Percentiles rank a stretch among this genome's conserved stretches.
These are phyloP conservation scores for Zelostemma sp. DNA, from an alignment of 1,140 invertebrate genomes.

Conservation along the genomic window DNA sequence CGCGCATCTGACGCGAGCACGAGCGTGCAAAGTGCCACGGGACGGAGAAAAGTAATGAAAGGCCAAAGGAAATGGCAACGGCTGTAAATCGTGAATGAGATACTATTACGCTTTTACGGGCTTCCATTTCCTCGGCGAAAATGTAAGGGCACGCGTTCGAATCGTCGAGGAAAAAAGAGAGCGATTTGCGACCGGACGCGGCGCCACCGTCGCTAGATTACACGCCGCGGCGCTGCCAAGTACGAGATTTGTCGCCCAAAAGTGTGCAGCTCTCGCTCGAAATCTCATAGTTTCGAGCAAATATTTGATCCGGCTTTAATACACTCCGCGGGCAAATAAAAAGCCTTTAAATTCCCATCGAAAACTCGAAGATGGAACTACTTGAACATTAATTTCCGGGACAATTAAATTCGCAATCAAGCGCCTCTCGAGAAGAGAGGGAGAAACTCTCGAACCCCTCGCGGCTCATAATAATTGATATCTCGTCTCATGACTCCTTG, in stretches of 20 bases:
- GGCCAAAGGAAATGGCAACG: slow-evolving; percentile 25
- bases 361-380: too few relatives aligned
- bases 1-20: slow-evolving; percentile 1
- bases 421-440: too few relatives aligned
- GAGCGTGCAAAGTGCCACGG: slow-evolving; percentile 35
- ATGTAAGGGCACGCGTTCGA: not conserved
- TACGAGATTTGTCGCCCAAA: too few relatives aligned
- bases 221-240: not conserved
- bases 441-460: too few relatives aligned
- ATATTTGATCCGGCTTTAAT: slow-evolving; percentile 13
- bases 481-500: not conserved
- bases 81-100: slow-evolving; percentile 40
- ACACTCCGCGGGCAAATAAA: slow-evolving; percentile 8
- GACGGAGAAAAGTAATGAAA: slow-evolving; percentile 35
- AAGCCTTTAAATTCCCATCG: not conserved
- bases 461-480: not conserved
- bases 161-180: not conserved
- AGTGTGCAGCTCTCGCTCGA: too few relatives aligned
- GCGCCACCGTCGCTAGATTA: not conserved
- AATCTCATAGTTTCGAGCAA: not conserved
- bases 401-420: slow-evolving; percentile 1
- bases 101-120: slow-evolving; percentile 43
- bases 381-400: too few relatives aligned
- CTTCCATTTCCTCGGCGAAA: slow-evolving; percentile 43
- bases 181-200: not conserved